Evolutionary conservation across 2,888 invertebrate species (phyloP).

Genomic region (Sinhomidia bicolor): DNA sequence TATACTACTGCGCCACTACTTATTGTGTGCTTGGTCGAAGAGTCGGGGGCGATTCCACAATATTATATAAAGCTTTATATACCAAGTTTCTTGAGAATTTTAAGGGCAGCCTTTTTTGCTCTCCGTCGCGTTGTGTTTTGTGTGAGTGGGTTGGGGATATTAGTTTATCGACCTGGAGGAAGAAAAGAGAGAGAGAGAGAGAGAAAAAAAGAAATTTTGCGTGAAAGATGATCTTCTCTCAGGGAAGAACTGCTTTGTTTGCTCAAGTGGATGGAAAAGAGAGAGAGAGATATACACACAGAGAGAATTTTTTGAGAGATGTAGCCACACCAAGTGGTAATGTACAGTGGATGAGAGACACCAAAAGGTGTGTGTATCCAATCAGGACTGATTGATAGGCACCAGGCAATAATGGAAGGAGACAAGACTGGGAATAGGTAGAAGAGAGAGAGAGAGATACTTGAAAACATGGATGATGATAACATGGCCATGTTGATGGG

Average conservation of each 20-base stretch:
- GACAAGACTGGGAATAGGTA: too few species aligned
- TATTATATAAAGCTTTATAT: neutral
- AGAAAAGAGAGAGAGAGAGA: too few species aligned
- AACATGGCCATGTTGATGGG: neutral
- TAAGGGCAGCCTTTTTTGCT: neutral
- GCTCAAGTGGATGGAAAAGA: neutral
- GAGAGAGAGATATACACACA: neutral
- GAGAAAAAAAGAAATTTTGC: constrained; percentile 5
- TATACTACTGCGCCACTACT: neutral
- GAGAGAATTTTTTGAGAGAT: neutral
- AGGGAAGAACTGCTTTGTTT: too few species aligned
- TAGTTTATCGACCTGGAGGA: constrained; percentile 38
- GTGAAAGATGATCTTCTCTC: constrained; percentile 2
- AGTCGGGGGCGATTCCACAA: neutral
- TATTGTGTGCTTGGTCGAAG: too few species aligned
- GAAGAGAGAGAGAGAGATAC: too few species aligned
- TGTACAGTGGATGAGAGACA: neutral
- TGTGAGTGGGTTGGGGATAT: neutral
- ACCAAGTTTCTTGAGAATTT: neutral
- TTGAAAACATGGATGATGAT: too few species aligned
- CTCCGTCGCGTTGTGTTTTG: neutral
- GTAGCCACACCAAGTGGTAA: neutral
- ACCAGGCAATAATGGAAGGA: neutral
- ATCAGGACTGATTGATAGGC: neutral
- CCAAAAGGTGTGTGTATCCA: constrained; percentile 1